A percentile compares a stretch with the other conserved stretches of the same genome.
Evolutionary conservation across 2,797 vertebrate species (phyloP).

Genomic region (Alca torda): DNA sequence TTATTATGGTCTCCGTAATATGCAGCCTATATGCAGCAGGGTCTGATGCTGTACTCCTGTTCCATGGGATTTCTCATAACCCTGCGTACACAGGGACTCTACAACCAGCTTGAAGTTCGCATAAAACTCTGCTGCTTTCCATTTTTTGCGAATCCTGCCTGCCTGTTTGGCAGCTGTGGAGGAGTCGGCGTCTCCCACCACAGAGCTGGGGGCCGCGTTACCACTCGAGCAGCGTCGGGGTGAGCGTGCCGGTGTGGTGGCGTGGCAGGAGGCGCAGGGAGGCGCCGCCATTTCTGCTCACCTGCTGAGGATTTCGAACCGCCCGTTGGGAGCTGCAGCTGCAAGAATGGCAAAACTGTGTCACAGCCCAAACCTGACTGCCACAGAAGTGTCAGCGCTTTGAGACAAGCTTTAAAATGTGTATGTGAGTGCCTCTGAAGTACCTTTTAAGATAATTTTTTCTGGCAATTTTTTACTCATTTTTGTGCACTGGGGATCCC

Average conservation of each 20-base stretch:
- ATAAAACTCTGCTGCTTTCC: background rate
- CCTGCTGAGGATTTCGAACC: background rate
- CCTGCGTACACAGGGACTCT: background rate
- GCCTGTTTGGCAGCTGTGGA: background rate
- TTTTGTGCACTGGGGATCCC: background rate
- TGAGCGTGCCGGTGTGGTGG: rapidly evolving
- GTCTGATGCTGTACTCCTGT: rapidly evolving
- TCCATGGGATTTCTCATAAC: background rate
- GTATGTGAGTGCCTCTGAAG: background rate
- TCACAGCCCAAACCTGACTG: background rate
- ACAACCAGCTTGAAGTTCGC: background rate
- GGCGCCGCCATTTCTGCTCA: background rate
- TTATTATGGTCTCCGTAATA: background rate
- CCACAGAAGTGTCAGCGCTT: background rate
- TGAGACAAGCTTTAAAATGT: background rate
- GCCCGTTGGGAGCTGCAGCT: background rate
- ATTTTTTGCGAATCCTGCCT: background rate
- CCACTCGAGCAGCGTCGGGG: rapidly evolving
- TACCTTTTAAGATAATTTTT: background rate
- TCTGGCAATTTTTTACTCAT: background rate
- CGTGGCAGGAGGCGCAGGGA: background rate
- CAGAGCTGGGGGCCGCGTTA: rapidly evolving
- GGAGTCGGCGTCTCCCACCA: background rate
- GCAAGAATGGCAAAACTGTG: background rate
- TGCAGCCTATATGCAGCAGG: background rate